A percentile compares a stretch with the other conserved stretches of the same genome.
Conservation (phyloP, 2,888 invertebrate genomes). For the Celastrina argiolus region DNA sequence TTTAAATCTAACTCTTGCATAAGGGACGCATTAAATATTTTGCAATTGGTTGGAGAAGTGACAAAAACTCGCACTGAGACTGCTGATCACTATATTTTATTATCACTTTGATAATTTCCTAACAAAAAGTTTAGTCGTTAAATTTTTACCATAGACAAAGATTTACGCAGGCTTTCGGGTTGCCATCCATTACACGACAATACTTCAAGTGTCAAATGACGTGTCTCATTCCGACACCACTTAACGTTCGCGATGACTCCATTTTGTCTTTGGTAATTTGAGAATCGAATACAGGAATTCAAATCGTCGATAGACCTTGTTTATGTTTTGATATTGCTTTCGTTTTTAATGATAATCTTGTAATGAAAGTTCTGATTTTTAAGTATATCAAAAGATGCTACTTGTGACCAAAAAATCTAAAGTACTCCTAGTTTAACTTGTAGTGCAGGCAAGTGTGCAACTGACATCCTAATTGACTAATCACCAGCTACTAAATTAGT, state of each 20-base stretch:
- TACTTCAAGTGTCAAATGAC: constrained; percentile 36
- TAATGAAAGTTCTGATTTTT: too few species aligned
- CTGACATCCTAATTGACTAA: background rate
- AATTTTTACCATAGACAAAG: constrained; percentile 23
- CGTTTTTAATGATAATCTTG: background rate
- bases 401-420: too few species aligned
- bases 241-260: constrained; percentile 35
- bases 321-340: background rate
- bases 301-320: constrained; percentile 28
- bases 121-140: background rate
- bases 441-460: background rate
- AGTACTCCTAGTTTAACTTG: too few species aligned
- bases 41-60: too few species aligned
- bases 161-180: constrained; percentile 26
- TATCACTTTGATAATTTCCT: background rate
- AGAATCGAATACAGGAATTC: constrained; percentile 31
- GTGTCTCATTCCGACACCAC: constrained; percentile 38
- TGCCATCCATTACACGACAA: constrained; percentile 34
- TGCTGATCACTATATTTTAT: too few species aligned
- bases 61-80: too few species aligned
- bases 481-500: background rate
- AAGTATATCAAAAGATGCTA: too few species aligned
- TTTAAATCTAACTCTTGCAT: background rate
- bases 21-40: too few species aligned
- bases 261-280: constrained; percentile 33